A percentile compares a stretch with the other conserved stretches of the same genome.
These are phyloP conservation scores for Gisinianus flammeolus DNA, from an alignment of 2,888 invertebrate species.

Conservation along the genomic window DNA sequence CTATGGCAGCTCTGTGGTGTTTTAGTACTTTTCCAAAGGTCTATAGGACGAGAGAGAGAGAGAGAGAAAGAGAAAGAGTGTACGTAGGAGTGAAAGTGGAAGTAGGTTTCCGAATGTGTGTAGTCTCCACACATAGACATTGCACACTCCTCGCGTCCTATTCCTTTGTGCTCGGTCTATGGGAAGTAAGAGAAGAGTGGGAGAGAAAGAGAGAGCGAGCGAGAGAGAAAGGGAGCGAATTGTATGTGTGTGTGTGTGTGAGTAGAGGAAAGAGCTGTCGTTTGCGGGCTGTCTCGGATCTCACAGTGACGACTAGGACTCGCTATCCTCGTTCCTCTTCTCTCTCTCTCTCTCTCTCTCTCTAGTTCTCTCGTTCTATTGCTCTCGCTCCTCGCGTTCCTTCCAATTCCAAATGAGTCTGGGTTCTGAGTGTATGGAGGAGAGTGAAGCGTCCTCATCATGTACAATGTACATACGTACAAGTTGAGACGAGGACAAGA, in stretches of 20 bases:
- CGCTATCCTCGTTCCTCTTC: background rate
- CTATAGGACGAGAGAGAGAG: conserved; percentile 33
- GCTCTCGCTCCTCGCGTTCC: background rate
- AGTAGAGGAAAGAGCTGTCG: background rate
- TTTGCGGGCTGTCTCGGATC: conserved; percentile 7
- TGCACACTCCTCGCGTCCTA: too few relatives aligned
- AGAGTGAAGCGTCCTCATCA: background rate
- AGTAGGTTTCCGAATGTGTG: background rate
- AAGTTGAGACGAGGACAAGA: background rate
- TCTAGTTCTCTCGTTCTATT: conserved; percentile 8
- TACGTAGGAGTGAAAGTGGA: conserved; percentile 10
- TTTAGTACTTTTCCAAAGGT: conserved; percentile 31
- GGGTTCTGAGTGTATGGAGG: too few relatives aligned
- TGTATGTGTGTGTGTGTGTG: background rate
- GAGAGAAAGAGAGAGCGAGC: background rate
- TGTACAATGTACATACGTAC: background rate
- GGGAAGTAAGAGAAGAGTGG: conserved; percentile 4
- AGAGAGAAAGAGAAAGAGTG: conserved; percentile 18
- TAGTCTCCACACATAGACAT: background rate
- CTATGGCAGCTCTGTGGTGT: background rate
- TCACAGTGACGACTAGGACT: background rate
- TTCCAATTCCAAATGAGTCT: background rate
- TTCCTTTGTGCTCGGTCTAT: too few relatives aligned
- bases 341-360: background rate
- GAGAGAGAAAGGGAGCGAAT: background rate